Evolutionary conservation across 35 echinoderm and acorn worm species (phyloP).

Genomic region (Strongylocentrotus purpuratus): DNA sequence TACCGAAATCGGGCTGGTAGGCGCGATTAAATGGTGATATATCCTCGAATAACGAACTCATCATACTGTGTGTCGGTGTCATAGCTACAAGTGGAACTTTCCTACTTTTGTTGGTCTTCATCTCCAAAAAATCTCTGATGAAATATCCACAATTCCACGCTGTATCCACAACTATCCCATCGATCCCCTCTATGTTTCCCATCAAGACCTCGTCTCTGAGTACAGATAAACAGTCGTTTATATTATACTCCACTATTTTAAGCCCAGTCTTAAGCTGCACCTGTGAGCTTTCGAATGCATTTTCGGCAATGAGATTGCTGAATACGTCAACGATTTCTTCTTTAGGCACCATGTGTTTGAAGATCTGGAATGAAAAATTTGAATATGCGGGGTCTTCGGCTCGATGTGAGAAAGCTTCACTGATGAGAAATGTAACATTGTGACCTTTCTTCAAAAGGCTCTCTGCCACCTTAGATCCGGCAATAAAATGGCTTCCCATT

Average conservation of each 20-base stretch:
- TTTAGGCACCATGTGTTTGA: background rate
- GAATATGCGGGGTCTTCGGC: constrained; percentile 31
- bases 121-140: background rate
- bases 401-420: constrained; percentile 42
- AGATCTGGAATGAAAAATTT: constrained; percentile 55
- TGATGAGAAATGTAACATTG: constrained; percentile 59
- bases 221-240: background rate
- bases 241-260: background rate
- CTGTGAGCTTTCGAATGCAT: too few species aligned
- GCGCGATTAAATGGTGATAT: background rate
- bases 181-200: constrained; percentile 6
- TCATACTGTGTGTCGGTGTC: background rate
- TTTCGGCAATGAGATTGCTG: too few species aligned
- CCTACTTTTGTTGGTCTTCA: background rate
- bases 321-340: background rate
- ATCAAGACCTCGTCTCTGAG: constrained; percentile 10
- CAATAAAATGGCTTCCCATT: constrained; percentile 57
- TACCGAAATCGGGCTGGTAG: background rate
- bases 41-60: background rate
- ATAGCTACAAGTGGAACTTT: background rate
- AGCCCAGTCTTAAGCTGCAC: too few species aligned
- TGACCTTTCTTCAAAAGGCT: constrained; percentile 37
- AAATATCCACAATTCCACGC: constrained; percentile 40
- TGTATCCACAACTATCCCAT: constrained; percentile 55
- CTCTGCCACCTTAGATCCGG: constrained; percentile 41